Evolutionary conservation across 1,140 invertebrate genomes (phyloP), one percentile per base, ranked within the genome.

Genomic region (Zaprionus lachaisei): DNA sequence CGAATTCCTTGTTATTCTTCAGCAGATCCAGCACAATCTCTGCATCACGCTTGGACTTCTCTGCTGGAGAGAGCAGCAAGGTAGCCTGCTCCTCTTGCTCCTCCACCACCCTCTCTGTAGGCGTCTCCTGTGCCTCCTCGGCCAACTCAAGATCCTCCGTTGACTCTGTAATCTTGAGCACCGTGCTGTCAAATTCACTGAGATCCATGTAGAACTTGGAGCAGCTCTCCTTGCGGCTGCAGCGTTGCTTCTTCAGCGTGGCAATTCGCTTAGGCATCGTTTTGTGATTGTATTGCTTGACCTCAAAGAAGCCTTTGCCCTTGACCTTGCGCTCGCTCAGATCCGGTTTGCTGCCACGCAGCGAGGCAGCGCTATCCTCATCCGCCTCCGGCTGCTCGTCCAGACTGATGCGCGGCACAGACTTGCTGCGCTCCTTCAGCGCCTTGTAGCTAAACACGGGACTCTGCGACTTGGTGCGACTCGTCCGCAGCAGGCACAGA

Each of bases 1-100:
- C 96, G 71, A 97, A 97, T 78, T 97, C 96, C 79, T 96, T 95
- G 83, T 96, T 97, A 83, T 97, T 96, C 95, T 97, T 96, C 2
- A 98, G 93, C 20, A 98, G 94, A 89, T 97, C 96, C 15, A 96
- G 95, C 24, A 98, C 96, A 34, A 98, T 97, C 84, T 93, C 85
- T 0, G 91, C 87, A 79, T 93, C 92, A 9, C 92, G 72, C 58
- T 86, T 91, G 0, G 80, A 74, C 64, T 89, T 91, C 41, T 83
- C 81, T 3, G 68, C 65, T 2, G 83, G 69, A 3, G 87, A 77
- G 0, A 86, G 54, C 0, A 15, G 47, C 37, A 9, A 11, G 31
- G n/a, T 79, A 72, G 60, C 11, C 47, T 84, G 77, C 58, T 89
- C 69, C 38, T 61, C 49, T 15, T 47, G 58, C 22, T n/a, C 17